Percentiles rank a stretch among this genome's conserved stretches.
phyloP scores from a whole-genome alignment of 2,113 vertebrate species.

The Melanocharis versteri region DNA sequence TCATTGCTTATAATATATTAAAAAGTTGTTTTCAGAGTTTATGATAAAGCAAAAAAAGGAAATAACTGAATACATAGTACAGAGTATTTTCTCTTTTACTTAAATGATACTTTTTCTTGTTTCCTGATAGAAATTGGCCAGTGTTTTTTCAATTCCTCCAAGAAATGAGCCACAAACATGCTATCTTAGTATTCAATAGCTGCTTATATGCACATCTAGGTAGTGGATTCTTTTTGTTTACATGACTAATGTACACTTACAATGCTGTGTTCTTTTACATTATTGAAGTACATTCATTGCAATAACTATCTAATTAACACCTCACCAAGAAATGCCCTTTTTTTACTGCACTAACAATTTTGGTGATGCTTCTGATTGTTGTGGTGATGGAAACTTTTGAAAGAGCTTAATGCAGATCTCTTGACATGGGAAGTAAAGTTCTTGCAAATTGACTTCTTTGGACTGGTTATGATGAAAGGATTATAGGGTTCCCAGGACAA shows the following conservation, averaged over 20 bases:
- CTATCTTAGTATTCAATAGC: neutral
- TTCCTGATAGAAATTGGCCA: neutral
- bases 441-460: neutral
- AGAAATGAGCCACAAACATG: neutral
- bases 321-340: neutral
- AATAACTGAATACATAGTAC: neutral
- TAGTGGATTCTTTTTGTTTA: neutral
- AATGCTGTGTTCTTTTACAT: neutral
- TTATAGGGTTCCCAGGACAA: neutral
- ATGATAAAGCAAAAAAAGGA: neutral
- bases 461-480: neutral
- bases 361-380: neutral
- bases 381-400: neutral
- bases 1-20: neutral
- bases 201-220: neutral
- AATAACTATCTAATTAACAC: neutral
- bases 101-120: neutral
- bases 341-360: neutral
- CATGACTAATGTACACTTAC: neutral
- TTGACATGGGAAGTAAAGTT: neutral
- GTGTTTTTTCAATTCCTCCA: neutral
- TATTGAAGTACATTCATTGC: neutral
- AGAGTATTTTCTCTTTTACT: neutral
- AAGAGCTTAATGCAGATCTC: neutral
- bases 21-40: neutral